Evolutionary conservation across 2,113 vertebrate genomes (phyloP).

Genomic region (Sinocyclocheilus grahami): DNA sequence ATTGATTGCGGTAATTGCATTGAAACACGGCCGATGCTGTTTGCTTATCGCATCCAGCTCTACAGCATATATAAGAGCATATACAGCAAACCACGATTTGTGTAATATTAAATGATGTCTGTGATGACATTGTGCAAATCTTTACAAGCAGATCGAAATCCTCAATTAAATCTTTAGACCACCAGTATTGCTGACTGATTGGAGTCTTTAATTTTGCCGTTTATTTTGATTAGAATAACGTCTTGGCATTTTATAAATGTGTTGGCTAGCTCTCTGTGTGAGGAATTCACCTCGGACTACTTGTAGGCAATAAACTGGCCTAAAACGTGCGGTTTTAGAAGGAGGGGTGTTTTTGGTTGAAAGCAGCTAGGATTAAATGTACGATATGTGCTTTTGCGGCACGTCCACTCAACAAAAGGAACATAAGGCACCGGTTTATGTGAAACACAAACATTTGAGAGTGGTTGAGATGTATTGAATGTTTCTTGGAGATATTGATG

Average conservation of each 20-base stretch:
- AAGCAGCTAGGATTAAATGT: neutral
- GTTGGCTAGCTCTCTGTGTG: neutral
- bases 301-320: neutral
- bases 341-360: neutral
- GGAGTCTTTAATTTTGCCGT: neutral
- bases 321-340: neutral
- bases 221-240: neutral
- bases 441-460: no score
- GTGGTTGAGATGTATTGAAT: no score
- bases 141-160: neutral
- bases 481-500: no score
- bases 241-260: neutral
- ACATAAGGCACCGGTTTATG: neutral
- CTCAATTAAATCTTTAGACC: neutral
- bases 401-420: neutral
- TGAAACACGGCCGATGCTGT: neutral
- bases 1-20: neutral
- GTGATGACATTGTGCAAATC: constrained; percentile 21
- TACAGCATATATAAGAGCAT: neutral
- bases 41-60: neutral
- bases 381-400: neutral
- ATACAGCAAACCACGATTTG: neutral
- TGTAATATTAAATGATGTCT: neutral
- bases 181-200: neutral
- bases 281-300: neutral